Conservation (phyloP, 2,113 vertebrate species). For the Notarius quadriscutis region DNA sequence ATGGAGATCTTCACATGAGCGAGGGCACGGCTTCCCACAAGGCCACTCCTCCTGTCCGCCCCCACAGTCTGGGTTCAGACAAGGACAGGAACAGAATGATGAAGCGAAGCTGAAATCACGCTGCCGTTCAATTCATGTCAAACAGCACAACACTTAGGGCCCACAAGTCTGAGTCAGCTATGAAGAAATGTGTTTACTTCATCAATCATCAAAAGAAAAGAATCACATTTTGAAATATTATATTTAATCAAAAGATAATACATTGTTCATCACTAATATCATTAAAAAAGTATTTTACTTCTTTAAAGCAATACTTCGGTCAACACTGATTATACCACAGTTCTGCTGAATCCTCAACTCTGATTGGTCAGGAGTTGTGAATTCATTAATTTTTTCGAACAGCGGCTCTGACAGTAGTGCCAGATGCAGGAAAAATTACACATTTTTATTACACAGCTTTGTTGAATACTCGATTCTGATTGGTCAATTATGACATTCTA, state of each 20-base stretch:
- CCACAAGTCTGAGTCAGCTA: not conserved
- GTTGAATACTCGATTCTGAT: no score
- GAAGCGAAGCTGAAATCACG: not conserved
- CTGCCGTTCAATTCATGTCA: not conserved
- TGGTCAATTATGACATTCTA: no score
- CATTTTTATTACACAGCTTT: no score
- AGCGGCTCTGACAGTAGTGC: not conserved
- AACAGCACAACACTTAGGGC: not conserved
- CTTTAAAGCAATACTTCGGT: not conserved
- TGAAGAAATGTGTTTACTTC: not conserved
- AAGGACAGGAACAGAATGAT: not conserved
- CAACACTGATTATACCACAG: not conserved
- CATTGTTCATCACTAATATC: no score
- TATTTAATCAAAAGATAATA: not conserved
- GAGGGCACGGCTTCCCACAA: conserved; percentile 80
- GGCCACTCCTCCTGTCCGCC: conserved; percentile 72
- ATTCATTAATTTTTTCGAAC: not conserved
- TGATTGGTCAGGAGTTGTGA: not conserved
- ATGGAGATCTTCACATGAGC: conserved; percentile 82
- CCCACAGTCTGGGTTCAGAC: conserved; percentile 70
- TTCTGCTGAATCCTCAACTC: not conserved
- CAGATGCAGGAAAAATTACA: not conserved
- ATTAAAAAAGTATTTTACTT: no score
- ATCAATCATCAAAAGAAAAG: not conserved
- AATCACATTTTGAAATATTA: not conserved